These are phyloP conservation scores for Psittacula derbiana DNA, from an alignment of 2,797 vertebrate genomes.

Conservation along the genomic window DNA sequence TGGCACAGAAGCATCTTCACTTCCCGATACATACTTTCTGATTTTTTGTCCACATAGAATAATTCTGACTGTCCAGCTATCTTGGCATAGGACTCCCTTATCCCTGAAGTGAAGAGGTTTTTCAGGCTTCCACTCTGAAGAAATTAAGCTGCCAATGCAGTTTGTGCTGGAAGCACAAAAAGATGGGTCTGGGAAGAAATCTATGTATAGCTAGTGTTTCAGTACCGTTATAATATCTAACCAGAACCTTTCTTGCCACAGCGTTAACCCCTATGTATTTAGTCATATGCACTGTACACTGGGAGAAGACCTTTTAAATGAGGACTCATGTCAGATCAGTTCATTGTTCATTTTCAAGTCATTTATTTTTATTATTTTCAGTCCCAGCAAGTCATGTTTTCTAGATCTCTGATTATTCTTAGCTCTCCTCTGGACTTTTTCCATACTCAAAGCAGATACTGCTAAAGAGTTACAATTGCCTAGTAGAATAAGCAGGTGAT, in stretches of 20 bases:
- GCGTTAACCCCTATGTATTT: background rate
- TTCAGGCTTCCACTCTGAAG: background rate
- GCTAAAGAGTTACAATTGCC: background rate
- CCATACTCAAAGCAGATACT: background rate
- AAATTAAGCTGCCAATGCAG: background rate
- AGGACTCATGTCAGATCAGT: background rate
- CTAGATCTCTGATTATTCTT: background rate
- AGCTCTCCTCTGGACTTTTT: background rate
- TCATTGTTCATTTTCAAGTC: background rate
- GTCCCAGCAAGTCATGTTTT: background rate
- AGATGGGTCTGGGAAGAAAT: background rate
- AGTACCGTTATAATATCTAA: background rate
- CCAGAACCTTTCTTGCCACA: background rate
- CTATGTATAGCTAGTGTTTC: background rate
- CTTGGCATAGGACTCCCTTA: background rate
- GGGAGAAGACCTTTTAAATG: background rate
- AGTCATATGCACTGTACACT: background rate
- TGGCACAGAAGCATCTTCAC: background rate
- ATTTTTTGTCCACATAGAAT: background rate
- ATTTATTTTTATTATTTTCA: background rate
- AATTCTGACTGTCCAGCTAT: background rate
- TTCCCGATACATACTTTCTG: background rate
- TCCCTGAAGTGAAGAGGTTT: background rate
- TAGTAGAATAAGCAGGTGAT: background rate
- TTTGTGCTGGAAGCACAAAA: background rate